Evolutionary conservation across 2,888 invertebrate genomes (phyloP).

Genomic region (Temnothorax rugatulus): DNA sequence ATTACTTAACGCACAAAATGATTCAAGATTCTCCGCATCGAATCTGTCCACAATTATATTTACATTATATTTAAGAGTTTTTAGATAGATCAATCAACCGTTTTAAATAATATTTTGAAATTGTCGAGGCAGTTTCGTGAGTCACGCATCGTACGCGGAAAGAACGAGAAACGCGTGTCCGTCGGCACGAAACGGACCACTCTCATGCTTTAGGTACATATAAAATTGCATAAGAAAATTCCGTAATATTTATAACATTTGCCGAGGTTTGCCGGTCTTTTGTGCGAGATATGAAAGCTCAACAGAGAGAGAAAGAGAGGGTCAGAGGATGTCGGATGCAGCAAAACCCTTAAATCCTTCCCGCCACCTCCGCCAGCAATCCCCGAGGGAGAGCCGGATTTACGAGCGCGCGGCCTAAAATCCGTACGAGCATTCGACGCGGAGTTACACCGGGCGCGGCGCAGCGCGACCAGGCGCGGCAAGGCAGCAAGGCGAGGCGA

Average conservation of each 20-base stretch:
- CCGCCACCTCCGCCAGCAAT: conserved; percentile 26
- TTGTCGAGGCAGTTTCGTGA: not conserved
- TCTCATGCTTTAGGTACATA: not conserved
- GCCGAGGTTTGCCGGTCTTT: not conserved
- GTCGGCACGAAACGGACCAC: not conserved
- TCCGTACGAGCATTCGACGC: conserved; percentile 66
- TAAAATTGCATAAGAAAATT: conserved; percentile 24
- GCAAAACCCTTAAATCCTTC: conserved; percentile 71
- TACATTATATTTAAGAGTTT: not conserved
- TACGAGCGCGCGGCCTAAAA: conserved; percentile 73
- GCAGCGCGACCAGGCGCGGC: not conserved
- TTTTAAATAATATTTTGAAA: conserved; percentile 13
- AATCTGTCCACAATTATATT: not conserved
- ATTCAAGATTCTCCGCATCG: not conserved
- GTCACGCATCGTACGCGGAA: not conserved
- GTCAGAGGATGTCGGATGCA: conserved; percentile 52
- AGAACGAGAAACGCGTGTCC: not conserved
- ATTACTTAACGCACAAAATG: too few species aligned
- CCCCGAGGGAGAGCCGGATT: conserved; percentile 70
- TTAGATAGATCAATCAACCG: not conserved
- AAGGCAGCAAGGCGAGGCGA: not conserved
- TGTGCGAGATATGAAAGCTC: conserved; percentile 40
- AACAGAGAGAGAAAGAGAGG: not conserved
- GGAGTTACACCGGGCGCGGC: conserved; percentile 55
- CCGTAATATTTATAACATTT: conserved; percentile 23